Conservation (phyloP, 2,888 invertebrate species). For the Catocala fraxini region DNA sequence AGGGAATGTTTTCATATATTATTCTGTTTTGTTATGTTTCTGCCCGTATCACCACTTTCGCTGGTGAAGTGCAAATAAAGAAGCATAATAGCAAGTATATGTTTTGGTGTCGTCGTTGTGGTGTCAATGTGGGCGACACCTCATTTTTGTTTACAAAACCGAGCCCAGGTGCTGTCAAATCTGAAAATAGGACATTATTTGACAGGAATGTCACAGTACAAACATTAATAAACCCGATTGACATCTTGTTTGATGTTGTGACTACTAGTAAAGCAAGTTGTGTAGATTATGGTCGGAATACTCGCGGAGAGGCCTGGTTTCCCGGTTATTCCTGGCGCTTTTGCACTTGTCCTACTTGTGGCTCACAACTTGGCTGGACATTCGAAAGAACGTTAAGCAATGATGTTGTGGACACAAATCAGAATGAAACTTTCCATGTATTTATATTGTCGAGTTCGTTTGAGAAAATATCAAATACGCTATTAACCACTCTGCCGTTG, state of each 20-base stretch:
- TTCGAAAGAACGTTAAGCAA: constrained; percentile 14
- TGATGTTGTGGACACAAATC: constrained; percentile 7
- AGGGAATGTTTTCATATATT: no score
- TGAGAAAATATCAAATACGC: no score
- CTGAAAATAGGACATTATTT: constrained; percentile 12
- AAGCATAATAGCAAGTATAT: not conserved
- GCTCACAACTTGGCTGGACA: constrained; percentile 18
- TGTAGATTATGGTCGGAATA: constrained; percentile 6
- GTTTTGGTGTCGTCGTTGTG: constrained; percentile 13
- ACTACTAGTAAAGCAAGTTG: constrained; percentile 6
- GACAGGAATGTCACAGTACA: constrained; percentile 12
- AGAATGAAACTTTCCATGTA: constrained; percentile 9
- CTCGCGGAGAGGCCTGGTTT: constrained; percentile 15
- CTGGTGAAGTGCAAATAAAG: not conserved
- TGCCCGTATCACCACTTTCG: no score
- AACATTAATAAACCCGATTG: constrained; percentile 5
- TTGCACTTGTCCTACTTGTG: constrained; percentile 12
- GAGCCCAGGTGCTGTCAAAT: constrained; percentile 12
- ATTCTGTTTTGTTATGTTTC: no score
- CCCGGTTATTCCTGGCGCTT: constrained; percentile 15
- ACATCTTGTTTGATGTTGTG: constrained; percentile 9
- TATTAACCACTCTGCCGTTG: no score
- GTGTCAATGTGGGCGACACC: constrained; percentile 7
- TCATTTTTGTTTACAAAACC: not conserved
- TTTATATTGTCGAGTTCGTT: not conserved